Conservation (phyloP, 1,140 invertebrate genomes). For the Nautilus pompilius region DNA sequence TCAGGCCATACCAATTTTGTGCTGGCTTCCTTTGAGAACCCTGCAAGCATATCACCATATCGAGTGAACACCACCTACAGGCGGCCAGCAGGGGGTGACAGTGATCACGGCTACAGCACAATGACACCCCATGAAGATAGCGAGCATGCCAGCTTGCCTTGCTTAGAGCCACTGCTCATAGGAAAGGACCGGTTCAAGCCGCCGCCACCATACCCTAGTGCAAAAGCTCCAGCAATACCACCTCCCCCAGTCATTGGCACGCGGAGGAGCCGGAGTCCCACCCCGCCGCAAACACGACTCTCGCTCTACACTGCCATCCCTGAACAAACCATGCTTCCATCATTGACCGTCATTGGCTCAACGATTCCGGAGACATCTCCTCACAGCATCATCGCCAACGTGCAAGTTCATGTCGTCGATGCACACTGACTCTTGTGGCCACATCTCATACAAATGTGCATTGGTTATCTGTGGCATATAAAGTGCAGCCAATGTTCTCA, state of each 20-base stretch:
- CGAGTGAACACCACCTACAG: slow-evolving; percentile 78
- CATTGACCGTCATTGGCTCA: slow-evolving; percentile 43
- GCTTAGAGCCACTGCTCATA: slow-evolving; percentile 64
- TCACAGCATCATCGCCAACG: slow-evolving; percentile 77
- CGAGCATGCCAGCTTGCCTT: slow-evolving; percentile 52
- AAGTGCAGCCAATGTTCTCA: too few species aligned
- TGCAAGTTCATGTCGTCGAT: slow-evolving; percentile 75
- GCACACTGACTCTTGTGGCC: slow-evolving; percentile 36
- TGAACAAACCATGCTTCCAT: slow-evolving; percentile 46
- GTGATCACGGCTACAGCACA: slow-evolving; percentile 91
- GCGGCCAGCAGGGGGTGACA: slow-evolving; percentile 73
- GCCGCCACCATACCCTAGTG: slow-evolving; percentile 31
- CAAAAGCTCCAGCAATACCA: slow-evolving; percentile 40
- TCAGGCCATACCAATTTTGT: slow-evolving; percentile 54
- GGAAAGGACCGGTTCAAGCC: slow-evolving; percentile 55
- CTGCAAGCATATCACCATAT: slow-evolving; percentile 78
- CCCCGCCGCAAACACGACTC: slow-evolving; percentile 42
- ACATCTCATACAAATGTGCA: too few species aligned
- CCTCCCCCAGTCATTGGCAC: slow-evolving; percentile 33
- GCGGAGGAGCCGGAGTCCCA: slow-evolving; percentile 42
- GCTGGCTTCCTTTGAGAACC: slow-evolving; percentile 55
- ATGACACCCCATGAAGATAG: slow-evolving; percentile 88
- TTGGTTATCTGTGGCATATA: too few species aligned
- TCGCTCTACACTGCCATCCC: slow-evolving; percentile 41
- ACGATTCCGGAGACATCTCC: slow-evolving; percentile 25